A percentile compares a stretch with the other conserved stretches of the same genome.
phyloP scores from a whole-genome alignment of 2,113 vertebrate species.

The Microtus montanus region DNA sequence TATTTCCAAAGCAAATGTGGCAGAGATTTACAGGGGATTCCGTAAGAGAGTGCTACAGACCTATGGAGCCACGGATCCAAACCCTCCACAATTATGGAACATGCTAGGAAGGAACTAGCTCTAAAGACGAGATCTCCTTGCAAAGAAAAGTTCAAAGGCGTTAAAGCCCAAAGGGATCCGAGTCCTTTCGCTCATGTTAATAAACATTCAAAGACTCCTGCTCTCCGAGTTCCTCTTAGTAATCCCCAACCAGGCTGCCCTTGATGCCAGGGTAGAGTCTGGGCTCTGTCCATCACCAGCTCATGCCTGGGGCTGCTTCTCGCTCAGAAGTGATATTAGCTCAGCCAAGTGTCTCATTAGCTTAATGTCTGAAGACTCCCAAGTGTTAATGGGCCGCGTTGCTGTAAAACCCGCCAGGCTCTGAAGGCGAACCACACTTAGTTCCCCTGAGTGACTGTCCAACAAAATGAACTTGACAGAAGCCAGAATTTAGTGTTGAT shows the following conservation, averaged over 20 bases:
- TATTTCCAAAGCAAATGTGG: not conserved
- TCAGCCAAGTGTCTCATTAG: not conserved
- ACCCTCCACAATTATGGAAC: not conserved
- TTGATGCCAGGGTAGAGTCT: not conserved
- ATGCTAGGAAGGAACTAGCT: not conserved
- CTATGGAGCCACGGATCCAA: not conserved
- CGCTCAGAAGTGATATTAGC: not conserved
- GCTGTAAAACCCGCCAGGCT: not conserved
- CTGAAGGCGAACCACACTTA: not conserved
- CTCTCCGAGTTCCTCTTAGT: fast-evolving
- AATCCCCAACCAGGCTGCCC: not conserved
- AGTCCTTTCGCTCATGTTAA: not conserved
- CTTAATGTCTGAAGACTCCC: not conserved
- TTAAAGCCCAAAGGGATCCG: not conserved
- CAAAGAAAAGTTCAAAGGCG: constrained; percentile 30
- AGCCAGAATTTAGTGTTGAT: not conserved
- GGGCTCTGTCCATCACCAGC: not conserved
- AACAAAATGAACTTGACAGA: not conserved
- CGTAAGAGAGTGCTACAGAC: fast-evolving
- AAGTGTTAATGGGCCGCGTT: not conserved
- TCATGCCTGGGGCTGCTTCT: fast-evolving
- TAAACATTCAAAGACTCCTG: not conserved
- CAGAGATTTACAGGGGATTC: not conserved
- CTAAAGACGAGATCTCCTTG: not conserved
- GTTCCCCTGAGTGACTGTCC: not conserved